Evolutionary conservation across 2,888 invertebrate genomes (phyloP).

Genomic region (Psylliodes chrysocephalus): DNA sequence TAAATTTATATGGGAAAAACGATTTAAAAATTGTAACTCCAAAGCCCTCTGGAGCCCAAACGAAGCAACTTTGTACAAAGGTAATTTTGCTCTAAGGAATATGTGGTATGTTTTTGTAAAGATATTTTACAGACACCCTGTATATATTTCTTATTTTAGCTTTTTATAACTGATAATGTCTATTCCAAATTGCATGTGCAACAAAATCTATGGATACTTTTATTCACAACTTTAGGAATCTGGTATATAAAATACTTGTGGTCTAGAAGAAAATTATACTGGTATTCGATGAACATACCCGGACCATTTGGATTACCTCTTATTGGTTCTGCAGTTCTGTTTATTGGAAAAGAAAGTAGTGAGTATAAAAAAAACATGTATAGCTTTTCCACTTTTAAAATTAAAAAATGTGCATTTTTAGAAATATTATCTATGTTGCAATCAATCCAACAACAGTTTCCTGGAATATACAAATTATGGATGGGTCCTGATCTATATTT

Average conservation of each 20-base stretch:
- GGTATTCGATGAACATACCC: not conserved
- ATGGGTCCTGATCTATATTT: constrained; percentile 1
- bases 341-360: not conserved
- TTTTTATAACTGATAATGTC: not conserved
- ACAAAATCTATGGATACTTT: no score
- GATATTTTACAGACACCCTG: no score
- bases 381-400: no score
- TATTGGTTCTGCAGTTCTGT: constrained; percentile 4
- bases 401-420: no score
- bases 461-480: constrained; percentile 20
- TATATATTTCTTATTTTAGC: no score
- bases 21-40: no score
- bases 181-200: no score
- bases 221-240: not conserved
- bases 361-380: not conserved
- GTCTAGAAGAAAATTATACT: constrained; percentile 19
- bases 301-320: constrained; percentile 20
- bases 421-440: constrained; percentile 7
- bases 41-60: no score
- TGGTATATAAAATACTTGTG: constrained; percentile 23
- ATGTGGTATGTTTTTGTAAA: no score
- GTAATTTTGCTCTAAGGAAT: no score
- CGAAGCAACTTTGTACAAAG: no score
- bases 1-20: no score
- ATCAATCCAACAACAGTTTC: constrained; percentile 2